Conservation (phyloP, 2,113 vertebrate species). For the Python bivittatus region DNA sequence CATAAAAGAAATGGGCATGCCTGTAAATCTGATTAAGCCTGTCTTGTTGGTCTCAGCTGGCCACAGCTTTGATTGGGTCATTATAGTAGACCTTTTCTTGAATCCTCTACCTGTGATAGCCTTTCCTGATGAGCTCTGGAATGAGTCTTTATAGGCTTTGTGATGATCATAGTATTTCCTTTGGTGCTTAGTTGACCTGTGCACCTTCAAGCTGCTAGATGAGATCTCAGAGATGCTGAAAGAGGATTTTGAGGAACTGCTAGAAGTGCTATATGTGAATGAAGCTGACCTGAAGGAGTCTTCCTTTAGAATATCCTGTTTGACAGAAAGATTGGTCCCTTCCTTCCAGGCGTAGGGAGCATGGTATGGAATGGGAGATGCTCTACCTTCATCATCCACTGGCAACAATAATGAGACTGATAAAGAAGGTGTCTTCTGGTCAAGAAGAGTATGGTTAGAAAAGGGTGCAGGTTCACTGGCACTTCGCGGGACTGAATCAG, state of each 20-base stretch:
- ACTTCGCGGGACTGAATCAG: background rate
- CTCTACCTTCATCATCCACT: background rate
- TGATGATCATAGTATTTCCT: background rate
- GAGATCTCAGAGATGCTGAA: background rate
- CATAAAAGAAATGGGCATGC: background rate
- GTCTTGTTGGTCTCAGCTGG: background rate
- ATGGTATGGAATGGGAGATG: background rate
- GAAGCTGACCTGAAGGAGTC: background rate
- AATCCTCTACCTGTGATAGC: background rate
- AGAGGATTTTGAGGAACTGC: background rate
- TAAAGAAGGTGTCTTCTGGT: too few species aligned
- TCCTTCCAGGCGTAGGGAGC: background rate
- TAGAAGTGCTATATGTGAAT: background rate
- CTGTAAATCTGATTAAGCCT: background rate
- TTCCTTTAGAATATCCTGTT: background rate
- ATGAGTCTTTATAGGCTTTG: too few species aligned
- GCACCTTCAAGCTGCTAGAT: background rate
- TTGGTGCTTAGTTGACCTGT: background rate
- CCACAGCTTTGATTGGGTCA: fast-evolving
- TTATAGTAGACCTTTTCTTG: background rate
- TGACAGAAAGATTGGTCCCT: background rate
- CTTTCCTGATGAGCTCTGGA: background rate
- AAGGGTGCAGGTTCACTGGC: background rate
- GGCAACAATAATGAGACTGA: background rate
- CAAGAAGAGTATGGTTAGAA: too few species aligned